Evolutionary conservation across 92 coral and sea anemone species (phyloP).

Genomic region (Phenganax stokvisi): DNA sequence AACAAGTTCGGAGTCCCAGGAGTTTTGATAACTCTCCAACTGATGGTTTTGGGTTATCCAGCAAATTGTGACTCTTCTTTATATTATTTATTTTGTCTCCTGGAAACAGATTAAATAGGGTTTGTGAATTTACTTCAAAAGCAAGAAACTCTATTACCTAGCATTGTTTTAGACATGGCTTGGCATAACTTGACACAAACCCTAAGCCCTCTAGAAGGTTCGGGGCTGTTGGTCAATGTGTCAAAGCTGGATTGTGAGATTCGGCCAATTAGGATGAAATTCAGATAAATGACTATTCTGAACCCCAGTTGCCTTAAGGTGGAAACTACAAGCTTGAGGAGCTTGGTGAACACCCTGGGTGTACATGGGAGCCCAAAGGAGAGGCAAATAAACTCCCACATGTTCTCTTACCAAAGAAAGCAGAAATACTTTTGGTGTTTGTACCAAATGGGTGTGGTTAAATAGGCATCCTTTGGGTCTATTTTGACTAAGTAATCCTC

Average conservation of each 20-base stretch:
- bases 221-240: constrained; percentile 2
- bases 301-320: constrained; percentile 18
- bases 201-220: constrained; percentile 26
- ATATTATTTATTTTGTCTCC: constrained; percentile 47
- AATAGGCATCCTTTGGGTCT: constrained; percentile 61
- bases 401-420: constrained; percentile 28
- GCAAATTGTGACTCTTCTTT: constrained; percentile 26
- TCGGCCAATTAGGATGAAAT: constrained; percentile 13
- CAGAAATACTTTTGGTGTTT: constrained; percentile 32
- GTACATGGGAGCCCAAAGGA: constrained; percentile 29
- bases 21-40: constrained; percentile 47
- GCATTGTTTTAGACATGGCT: not conserved
- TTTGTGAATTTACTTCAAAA: constrained; percentile 2
- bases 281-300: constrained; percentile 16
- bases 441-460: constrained; percentile 25
- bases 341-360: constrained; percentile 36
- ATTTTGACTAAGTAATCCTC: constrained; percentile 48
- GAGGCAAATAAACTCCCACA: constrained; percentile 25
- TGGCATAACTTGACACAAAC: constrained; percentile 6
- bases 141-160: constrained; percentile 24
- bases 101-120: constrained; percentile 23
- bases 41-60: constrained; percentile 31
- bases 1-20: constrained; percentile 49
- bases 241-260: constrained; percentile 18
- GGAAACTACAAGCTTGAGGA: constrained; percentile 18